phyloP scores from a whole-genome alignment of 1,140 invertebrate genomes.

The Zaprionus camerounensis region DNA sequence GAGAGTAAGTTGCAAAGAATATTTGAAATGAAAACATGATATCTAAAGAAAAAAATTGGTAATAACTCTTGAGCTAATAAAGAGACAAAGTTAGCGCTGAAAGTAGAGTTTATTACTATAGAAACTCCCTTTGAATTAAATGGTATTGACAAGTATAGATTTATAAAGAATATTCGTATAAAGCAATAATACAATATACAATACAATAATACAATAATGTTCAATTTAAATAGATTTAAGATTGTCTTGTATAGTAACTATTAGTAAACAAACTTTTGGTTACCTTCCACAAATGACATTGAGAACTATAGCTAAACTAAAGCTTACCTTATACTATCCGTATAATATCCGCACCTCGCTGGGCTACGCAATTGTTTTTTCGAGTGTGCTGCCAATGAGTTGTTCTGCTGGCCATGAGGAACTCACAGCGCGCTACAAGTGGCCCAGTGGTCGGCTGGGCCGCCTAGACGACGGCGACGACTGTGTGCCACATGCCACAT shows the following conservation, averaged over 20 bases:
- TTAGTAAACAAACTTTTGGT: not conserved
- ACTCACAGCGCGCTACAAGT: conserved; percentile 53
- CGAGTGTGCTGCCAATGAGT: conserved; percentile 21
- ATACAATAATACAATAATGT: too few species aligned
- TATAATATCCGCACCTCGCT: not conserved
- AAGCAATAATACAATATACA: too few species aligned
- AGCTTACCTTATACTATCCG: not conserved
- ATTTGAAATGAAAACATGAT: too few species aligned
- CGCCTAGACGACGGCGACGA: conserved; percentile 37
- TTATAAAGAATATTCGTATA: not conserved
- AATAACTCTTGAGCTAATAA: too few species aligned
- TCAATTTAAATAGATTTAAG: not conserved
- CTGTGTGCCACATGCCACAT: conserved; percentile 11
- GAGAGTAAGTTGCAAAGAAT: too few species aligned
- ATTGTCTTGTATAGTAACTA: too few species aligned
- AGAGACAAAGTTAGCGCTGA: too few species aligned
- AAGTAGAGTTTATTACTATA: too few species aligned
- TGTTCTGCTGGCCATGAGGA: conserved; percentile 23
- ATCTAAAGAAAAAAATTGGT: too few species aligned
- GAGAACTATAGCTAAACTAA: not conserved
- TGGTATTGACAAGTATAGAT: too few species aligned
- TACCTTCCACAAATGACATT: not conserved
- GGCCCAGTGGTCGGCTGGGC: conserved; percentile 17
- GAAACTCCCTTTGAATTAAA: too few species aligned
- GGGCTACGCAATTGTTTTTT: not conserved